Evolutionary conservation across 2,888 invertebrate genomes (phyloP).

Genomic region (Polydrusus pterygomalis): DNA sequence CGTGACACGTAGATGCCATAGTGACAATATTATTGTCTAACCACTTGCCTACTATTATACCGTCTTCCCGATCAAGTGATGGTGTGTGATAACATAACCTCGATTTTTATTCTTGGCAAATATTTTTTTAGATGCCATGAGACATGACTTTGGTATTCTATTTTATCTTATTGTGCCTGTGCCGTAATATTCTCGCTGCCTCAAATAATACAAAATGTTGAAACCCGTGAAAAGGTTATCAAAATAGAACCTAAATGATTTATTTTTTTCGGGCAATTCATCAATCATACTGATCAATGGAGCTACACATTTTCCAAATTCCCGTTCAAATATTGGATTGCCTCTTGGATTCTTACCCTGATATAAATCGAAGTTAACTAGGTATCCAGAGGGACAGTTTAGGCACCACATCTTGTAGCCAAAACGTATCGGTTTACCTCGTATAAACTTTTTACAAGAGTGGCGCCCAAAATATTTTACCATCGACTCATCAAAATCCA

Average conservation of each 20-base stretch:
- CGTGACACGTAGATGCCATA: neutral
- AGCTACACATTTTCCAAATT: neutral
- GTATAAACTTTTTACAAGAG: neutral
- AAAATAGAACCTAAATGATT: neutral
- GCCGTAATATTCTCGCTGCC: neutral
- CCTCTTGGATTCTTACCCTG: neutral
- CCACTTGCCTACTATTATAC: neutral
- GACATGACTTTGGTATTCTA: neutral
- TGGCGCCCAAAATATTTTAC: neutral
- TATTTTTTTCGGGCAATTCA: neutral
- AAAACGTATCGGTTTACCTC: neutral
- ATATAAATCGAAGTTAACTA: neutral
- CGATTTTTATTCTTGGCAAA: neutral
- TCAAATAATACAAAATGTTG: neutral
- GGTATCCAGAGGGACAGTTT: neutral
- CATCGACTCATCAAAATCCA: neutral
- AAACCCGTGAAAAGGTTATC: neutral
- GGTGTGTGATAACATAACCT: neutral
- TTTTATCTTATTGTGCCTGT: neutral
- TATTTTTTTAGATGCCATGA: neutral
- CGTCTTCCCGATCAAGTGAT: neutral
- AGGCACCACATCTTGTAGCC: constrained; percentile 1
- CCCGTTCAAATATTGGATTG: neutral
- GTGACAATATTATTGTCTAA: neutral
- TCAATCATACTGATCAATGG: neutral